Conservation (phyloP, 2,113 vertebrate genomes). For the Tychaedon coryphoeus region DNA sequence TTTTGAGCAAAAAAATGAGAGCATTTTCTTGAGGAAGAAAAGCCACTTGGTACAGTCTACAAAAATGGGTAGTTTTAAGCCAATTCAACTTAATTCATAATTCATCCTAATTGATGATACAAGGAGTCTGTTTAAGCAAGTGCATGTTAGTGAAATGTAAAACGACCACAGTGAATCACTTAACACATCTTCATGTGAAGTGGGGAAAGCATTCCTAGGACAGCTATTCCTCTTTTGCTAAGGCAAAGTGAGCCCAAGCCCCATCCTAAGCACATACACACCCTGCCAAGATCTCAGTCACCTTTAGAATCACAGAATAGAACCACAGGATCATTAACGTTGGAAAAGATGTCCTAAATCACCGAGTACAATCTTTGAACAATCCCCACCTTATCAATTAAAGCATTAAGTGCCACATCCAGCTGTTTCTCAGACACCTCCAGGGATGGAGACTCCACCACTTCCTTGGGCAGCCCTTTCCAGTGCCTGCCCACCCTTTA, state of each 20-base stretch:
- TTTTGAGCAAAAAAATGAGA: background rate
- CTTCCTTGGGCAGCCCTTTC: background rate
- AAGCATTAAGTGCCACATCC: background rate
- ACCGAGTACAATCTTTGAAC: background rate
- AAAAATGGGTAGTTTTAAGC: background rate
- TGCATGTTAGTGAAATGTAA: background rate
- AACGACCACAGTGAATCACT: background rate
- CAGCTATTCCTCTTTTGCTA: background rate
- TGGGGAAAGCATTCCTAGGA: background rate
- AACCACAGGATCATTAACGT: background rate
- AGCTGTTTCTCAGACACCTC: background rate
- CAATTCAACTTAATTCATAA: constrained; percentile 11
- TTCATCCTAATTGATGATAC: background rate
- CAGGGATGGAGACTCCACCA: background rate
- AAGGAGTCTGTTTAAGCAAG: background rate
- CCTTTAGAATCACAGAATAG: background rate
- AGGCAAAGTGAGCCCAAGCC: background rate
- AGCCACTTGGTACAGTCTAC: background rate
- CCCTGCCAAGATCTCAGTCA: background rate
- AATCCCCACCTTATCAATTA: background rate
- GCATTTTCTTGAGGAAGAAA: background rate
- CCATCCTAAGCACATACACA: background rate
- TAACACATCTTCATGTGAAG: background rate
- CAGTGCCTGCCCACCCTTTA: background rate
- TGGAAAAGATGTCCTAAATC: background rate